Evolutionary conservation across 2,888 invertebrate genomes (phyloP).

Genomic region (Orthosia cruda): DNA sequence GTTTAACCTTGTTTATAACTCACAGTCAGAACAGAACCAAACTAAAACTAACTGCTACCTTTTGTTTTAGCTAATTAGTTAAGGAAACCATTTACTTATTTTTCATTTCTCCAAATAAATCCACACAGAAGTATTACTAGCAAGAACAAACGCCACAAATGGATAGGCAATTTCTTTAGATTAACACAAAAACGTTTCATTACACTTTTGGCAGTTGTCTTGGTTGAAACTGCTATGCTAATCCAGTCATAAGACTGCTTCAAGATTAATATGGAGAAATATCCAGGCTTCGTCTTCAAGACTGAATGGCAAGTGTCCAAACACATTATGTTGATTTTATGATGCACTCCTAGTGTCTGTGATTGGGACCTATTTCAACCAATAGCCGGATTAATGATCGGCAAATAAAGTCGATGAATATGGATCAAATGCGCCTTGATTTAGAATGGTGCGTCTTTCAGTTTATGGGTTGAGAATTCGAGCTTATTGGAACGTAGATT

Average conservation of each 20-base stretch:
- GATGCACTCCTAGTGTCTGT: slow-evolving; percentile 33
- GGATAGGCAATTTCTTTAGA: background rate
- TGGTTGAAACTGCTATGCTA: slow-evolving; percentile 39
- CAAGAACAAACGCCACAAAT: background rate
- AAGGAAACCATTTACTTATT: background rate
- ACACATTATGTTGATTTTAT: slow-evolving; percentile 64
- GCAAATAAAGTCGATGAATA: slow-evolving; percentile 32
- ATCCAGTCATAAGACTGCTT: slow-evolving; percentile 26
- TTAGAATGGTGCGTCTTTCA: slow-evolving; percentile 12
- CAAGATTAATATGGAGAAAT: slow-evolving; percentile 32
- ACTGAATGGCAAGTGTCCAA: slow-evolving; percentile 58
- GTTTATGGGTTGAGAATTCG: slow-evolving; percentile 14
- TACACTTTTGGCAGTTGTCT: slow-evolving; percentile 43
- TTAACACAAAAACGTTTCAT: slow-evolving; percentile 22
- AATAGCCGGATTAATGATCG: slow-evolving; percentile 42
- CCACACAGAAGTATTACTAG: background rate
- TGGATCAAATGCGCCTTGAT: background rate
- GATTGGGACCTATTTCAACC: slow-evolving; percentile 44
- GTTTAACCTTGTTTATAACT: too few species aligned
- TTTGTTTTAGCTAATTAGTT: background rate
- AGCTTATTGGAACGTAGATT: background rate
- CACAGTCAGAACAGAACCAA: too few species aligned
- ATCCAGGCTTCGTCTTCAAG: slow-evolving; percentile 13
- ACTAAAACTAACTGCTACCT: too few species aligned
- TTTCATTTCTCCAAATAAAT: background rate